phyloP scores from a whole-genome alignment of 2,888 invertebrate genomes.

The Pandemis heparana region DNA sequence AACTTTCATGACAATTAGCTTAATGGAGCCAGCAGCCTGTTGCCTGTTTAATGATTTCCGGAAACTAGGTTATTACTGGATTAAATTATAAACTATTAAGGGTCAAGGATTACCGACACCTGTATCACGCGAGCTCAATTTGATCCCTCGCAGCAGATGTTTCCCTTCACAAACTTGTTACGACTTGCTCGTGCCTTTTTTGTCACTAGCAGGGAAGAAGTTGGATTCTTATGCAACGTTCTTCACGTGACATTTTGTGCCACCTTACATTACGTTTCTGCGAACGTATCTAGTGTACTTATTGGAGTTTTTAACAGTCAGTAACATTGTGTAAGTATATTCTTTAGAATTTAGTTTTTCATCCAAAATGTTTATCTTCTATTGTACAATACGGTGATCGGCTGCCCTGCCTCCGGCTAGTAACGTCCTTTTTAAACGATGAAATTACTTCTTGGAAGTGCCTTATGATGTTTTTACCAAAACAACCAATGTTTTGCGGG shows the following conservation, averaged over 20 bases:
- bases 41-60: constrained; percentile 42
- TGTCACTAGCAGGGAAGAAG: constrained; percentile 17
- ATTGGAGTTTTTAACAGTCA: constrained; percentile 15
- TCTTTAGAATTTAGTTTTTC: constrained; percentile 52
- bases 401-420: constrained; percentile 63
- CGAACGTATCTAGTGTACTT: not conserved
- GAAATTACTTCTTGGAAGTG: constrained; percentile 65
- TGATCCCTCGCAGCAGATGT: constrained; percentile 36
- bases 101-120: constrained; percentile 39
- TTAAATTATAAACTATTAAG: constrained; percentile 42
- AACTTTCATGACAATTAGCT: constrained; percentile 42
- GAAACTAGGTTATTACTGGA: constrained; percentile 39
- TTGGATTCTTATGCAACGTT: constrained; percentile 26
- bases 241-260: constrained; percentile 5
- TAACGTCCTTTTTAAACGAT: constrained; percentile 59
- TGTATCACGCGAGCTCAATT: constrained; percentile 41
- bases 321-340: not conserved
- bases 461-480: constrained; percentile 61
- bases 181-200: constrained; percentile 33
- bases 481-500: constrained; percentile 11
- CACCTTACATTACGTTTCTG: not conserved
- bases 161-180: constrained; percentile 30
- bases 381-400: constrained; percentile 71
- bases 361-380: constrained; percentile 55
- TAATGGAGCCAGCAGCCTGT: constrained; percentile 30